Conservation (phyloP, 2,888 invertebrate genomes). For the Lomographa bimaculata region DNA sequence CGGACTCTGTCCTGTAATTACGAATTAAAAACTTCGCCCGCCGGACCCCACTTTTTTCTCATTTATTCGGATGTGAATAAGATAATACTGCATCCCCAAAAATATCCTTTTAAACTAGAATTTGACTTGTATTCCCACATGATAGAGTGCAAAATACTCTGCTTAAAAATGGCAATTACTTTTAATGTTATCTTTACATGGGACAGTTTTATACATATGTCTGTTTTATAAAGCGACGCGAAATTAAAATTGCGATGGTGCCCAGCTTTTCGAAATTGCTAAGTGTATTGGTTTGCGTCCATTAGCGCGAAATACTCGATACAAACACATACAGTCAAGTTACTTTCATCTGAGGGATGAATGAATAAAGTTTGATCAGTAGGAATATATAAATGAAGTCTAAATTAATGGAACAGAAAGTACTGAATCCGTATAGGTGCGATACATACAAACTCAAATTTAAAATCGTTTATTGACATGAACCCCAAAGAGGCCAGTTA, state of each 20-base stretch:
- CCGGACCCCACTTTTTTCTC: constrained; percentile 77
- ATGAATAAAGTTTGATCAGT: constrained; percentile 4
- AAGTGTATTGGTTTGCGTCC: constrained; percentile 35
- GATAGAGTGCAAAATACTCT: constrained; percentile 44
- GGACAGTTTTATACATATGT: constrained; percentile 65
- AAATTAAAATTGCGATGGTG: constrained; percentile 65
- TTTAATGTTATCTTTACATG: constrained; percentile 73
- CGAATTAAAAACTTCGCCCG: constrained; percentile 81
- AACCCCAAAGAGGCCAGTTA: no score
- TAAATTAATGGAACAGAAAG: no score
- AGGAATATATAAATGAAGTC: no score
- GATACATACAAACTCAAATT: no score
- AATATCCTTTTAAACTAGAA: constrained; percentile 50
- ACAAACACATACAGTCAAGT: constrained; percentile 2
- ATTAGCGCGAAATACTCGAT: constrained; percentile 13
- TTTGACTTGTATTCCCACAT: constrained; percentile 27
- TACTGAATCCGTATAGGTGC: no score
- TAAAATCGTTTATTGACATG: no score
- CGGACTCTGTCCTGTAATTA: constrained; percentile 81
- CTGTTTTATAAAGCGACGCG: constrained; percentile 60
- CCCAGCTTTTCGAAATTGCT: constrained; percentile 31
- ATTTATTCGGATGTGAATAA: constrained; percentile 75
- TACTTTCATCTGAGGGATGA: constrained; percentile 20
- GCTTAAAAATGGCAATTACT: constrained; percentile 62
- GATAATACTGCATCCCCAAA: constrained; percentile 76